Conservation (phyloP, 1,140 invertebrate genomes). For the Bathynomus jamesi region DNA sequence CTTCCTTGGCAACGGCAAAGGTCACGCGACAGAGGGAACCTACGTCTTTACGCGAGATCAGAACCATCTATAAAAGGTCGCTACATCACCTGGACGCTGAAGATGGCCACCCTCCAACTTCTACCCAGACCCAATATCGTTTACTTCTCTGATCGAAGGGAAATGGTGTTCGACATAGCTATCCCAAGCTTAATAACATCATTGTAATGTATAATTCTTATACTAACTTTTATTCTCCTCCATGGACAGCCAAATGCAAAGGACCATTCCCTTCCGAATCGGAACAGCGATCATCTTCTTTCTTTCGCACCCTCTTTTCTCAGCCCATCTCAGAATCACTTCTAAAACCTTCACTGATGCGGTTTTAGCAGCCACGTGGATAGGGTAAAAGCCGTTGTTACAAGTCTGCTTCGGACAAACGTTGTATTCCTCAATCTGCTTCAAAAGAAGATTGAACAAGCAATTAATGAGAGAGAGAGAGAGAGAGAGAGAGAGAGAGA, state of each 20-base stretch:
- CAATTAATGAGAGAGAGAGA: not conserved
- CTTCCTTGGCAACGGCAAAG: too few relatives aligned
- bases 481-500: conserved; percentile 1
- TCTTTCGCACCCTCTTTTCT: conserved; percentile 61
- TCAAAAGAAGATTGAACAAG: not conserved
- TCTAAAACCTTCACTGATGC: conserved; percentile 75
- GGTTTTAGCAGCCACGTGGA: conserved; percentile 79
- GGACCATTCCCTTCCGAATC: conserved; percentile 70
- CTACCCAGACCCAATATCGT: too few relatives aligned
- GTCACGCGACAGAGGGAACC: too few relatives aligned
- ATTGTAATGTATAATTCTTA: too few relatives aligned
- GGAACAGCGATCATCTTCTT: conserved; percentile 73
- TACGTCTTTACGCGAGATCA: too few relatives aligned
- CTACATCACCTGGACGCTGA: too few relatives aligned
- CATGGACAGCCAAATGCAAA: conserved; percentile 75
- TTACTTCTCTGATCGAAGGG: too few relatives aligned
- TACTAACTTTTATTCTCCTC: conserved; percentile 69
- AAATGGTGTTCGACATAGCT: too few relatives aligned
- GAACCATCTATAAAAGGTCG: too few relatives aligned
- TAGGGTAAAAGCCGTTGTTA: conserved; percentile 78
- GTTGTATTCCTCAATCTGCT: conserved; percentile 17
- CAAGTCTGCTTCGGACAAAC: conserved; percentile 55
- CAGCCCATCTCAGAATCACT: conserved; percentile 64
- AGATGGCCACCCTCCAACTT: too few relatives aligned
- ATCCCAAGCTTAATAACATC: too few relatives aligned